These are phyloP conservation scores for Cygnus atratus DNA, from an alignment of 2,113 vertebrate species.

Conservation along the genomic window DNA sequence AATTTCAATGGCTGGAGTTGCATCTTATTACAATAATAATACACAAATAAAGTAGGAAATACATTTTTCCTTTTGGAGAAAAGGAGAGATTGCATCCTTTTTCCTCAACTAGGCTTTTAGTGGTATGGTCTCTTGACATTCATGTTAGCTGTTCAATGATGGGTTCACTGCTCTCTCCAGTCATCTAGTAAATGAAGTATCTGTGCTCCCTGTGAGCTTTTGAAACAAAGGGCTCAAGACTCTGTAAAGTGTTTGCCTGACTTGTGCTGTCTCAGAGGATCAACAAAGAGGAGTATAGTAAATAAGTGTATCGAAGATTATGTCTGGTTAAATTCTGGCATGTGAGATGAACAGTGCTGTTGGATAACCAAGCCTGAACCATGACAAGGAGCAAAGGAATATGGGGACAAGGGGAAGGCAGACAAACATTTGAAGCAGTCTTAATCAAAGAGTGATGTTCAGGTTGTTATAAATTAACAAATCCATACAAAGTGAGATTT, in stretches of 20 bases:
- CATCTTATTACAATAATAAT: neutral
- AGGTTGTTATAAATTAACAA: neutral
- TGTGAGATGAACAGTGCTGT: neutral
- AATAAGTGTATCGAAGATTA: neutral
- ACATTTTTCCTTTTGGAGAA: neutral
- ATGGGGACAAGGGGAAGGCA: neutral
- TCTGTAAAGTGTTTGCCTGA: neutral
- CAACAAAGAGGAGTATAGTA: neutral
- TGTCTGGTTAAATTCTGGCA: neutral
- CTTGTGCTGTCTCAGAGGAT: neutral
- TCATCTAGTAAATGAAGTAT: neutral
- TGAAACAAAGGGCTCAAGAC: neutral
- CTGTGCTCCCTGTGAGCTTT: neutral
- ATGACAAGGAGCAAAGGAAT: neutral
- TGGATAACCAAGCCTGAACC: neutral
- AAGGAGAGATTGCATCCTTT: neutral
- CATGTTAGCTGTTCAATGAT: neutral
- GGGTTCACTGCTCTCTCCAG: neutral
- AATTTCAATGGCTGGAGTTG: neutral
- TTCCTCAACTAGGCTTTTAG: accelerated
- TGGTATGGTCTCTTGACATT: accelerated
- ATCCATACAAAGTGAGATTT: neutral
- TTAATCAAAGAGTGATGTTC: neutral
- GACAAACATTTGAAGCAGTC: neutral
- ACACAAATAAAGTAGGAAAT: neutral